A percentile compares a stretch with the other conserved stretches of the same genome.
Conservation (phyloP, 2,113 vertebrate species). For the Halichoeres trimaculatus region DNA sequence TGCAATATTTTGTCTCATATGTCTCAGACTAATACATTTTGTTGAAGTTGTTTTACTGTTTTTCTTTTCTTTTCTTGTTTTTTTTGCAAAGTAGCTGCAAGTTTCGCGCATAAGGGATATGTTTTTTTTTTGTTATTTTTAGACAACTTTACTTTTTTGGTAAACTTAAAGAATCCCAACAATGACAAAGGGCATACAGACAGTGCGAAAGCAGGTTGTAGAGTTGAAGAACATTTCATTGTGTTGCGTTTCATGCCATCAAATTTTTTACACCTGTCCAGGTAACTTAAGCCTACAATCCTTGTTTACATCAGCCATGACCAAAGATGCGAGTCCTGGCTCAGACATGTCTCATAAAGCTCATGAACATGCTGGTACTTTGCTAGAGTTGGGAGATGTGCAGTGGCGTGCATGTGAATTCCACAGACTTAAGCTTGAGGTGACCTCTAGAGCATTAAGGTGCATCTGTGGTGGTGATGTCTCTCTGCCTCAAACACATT, state of each 20-base stretch:
- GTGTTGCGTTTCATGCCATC: not conserved
- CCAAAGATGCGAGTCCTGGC: conserved; percentile 37
- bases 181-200: not conserved
- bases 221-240: not conserved
- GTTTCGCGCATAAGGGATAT: not conserved
- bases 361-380: conserved; percentile 15
- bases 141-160: no score
- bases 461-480: not conserved
- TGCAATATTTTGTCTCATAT: not conserved
- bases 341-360: conserved; percentile 35
- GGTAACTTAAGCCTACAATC: conserved; percentile 34
- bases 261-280: conserved; percentile 9
- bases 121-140: no score
- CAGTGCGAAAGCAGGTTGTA: not conserved
- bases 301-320: conserved; percentile 39
- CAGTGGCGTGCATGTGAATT: not conserved
- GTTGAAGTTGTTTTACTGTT: not conserved
- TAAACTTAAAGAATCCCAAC: not conserved
- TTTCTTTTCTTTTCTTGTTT: no score
- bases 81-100: not conserved
- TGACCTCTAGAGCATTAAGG: not conserved
- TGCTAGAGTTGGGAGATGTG: conserved; percentile 9
- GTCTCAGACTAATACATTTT: not conserved
- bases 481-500: conserved; percentile 11
- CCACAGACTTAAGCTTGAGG: not conserved